phyloP scores from a whole-genome alignment of 2,113 vertebrate species.

The Pseudorhombus dupliciocellatus region DNA sequence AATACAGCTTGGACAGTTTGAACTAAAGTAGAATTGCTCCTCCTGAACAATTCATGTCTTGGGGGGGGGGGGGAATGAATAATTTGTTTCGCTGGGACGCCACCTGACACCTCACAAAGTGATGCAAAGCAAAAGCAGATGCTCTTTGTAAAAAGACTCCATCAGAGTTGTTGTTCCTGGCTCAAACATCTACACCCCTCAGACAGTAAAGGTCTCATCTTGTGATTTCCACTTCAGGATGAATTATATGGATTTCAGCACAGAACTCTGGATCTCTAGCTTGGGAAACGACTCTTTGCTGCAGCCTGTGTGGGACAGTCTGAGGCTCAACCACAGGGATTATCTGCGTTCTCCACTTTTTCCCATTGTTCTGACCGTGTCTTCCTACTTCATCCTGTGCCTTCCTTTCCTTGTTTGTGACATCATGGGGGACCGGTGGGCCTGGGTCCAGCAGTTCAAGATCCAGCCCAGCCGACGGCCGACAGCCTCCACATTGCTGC shows the following conservation, averaged over 20 bases:
- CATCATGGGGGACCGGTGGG: constrained; percentile 71
- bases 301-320: constrained; percentile 77
- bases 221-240: constrained; percentile 34
- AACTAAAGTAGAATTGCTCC: background rate
- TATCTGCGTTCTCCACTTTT: constrained; percentile 79
- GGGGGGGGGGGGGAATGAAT: constrained; percentile 56
- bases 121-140: constrained; percentile 20
- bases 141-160: constrained; percentile 14
- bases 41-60: background rate
- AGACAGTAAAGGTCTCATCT: background rate
- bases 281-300: constrained; percentile 59
- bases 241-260: constrained; percentile 22
- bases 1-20: too few relatives aligned
- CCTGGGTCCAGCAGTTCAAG: constrained; percentile 74
- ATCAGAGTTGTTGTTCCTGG: constrained; percentile 13
- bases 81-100: constrained; percentile 45
- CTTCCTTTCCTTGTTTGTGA: constrained; percentile 76
- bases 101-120: constrained; percentile 50
- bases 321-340: constrained; percentile 70
- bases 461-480: constrained; percentile 72
- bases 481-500: constrained; percentile 66
- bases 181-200: constrained; percentile 5
- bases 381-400: constrained; percentile 78
- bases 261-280: constrained; percentile 50
- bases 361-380: constrained; percentile 75